These are phyloP conservation scores for Sinodicranocentrus sp. DNA, from an alignment of 2,888 invertebrate species.

Conservation along the genomic window DNA sequence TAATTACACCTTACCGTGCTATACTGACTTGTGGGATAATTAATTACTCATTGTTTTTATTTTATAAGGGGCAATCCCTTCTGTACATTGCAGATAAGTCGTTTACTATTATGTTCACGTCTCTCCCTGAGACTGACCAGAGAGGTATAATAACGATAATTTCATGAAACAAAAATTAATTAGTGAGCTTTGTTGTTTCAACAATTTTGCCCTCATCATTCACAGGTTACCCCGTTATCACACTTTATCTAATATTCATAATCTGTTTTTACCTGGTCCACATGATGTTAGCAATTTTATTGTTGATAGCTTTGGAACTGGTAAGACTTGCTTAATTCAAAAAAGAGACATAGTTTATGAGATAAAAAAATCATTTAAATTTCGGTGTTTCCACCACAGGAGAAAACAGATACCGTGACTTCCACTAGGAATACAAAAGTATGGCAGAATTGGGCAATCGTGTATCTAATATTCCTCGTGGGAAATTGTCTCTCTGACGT, in stretches of 20 bases:
- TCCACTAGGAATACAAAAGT: slow-evolving; percentile 67
- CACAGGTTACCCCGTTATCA: slow-evolving; percentile 63
- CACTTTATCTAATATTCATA: slow-evolving; percentile 49
- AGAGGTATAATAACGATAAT: slow-evolving; percentile 31
- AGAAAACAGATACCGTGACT: slow-evolving; percentile 54
- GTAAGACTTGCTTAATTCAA: slow-evolving; percentile 32
- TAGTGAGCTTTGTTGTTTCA: too few species aligned
- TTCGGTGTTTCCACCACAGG: slow-evolving; percentile 47
- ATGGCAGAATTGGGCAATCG: slow-evolving; percentile 73
- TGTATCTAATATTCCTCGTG: slow-evolving; percentile 65
- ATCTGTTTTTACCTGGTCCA: slow-evolving; percentile 66
- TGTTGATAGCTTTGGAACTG: slow-evolving; percentile 58
- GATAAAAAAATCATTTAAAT: too few species aligned
- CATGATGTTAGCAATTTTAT: slow-evolving; percentile 65
- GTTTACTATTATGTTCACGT: slow-evolving; percentile 39
- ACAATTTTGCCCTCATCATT: background rate
- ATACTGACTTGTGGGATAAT: too few species aligned
- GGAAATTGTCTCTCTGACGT: slow-evolving; percentile 61
- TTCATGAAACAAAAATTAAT: background rate
- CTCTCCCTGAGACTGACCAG: slow-evolving; percentile 51
- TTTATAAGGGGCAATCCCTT: slow-evolving; percentile 54
- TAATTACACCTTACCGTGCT: too few species aligned
- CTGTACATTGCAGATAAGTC: slow-evolving; percentile 44
- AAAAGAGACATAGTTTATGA: background rate
- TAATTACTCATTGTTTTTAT: too few species aligned